Conservation (phyloP, 1,140 invertebrate species). For the Zaprionus gabonicus region DNA sequence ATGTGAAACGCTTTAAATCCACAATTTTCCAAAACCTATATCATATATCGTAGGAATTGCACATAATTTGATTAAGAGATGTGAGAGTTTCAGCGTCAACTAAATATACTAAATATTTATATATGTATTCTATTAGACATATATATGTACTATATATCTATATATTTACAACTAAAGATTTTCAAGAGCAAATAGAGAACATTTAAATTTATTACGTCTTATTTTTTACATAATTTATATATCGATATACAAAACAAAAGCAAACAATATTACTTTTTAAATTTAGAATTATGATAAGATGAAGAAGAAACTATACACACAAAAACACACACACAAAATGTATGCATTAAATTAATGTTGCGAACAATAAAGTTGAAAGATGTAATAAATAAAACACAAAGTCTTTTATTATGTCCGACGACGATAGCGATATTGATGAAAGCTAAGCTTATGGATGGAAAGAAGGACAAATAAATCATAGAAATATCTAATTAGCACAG, state of each 20-base stretch:
- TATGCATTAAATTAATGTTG: conserved; percentile 34
- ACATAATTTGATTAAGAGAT: conserved; percentile 4
- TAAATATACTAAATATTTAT: conserved; percentile 11
- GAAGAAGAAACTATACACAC: neutral
- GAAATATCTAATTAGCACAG: too few species aligned
- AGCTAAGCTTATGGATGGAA: too few species aligned
- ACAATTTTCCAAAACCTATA: conserved; percentile 32
- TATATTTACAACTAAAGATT: conserved; percentile 14
- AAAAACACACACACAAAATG: conserved; percentile 10
- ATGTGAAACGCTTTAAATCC: conserved; percentile 45
- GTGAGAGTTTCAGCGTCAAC: neutral
- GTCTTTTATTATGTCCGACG: neutral
- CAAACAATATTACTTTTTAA: conserved; percentile 31
- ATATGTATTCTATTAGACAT: conserved; percentile 8
- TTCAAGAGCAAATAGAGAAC: neutral
- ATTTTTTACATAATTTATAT: conserved; percentile 47
- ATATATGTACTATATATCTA: neutral
- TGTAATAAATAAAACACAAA: conserved; percentile 5
- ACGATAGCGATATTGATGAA: too few species aligned
- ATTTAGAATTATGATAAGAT: conserved; percentile 31
- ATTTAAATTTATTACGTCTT: conserved; percentile 15
- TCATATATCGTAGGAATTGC: conserved; percentile 8
- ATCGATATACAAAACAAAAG: conserved; percentile 25
- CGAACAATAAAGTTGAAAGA: conserved; percentile 34
- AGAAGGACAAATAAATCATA: too few species aligned